Base-by-base conservation (phyloP, 2,797 vertebrate genomes). In the Sebastes ruberrimus region DNA sequence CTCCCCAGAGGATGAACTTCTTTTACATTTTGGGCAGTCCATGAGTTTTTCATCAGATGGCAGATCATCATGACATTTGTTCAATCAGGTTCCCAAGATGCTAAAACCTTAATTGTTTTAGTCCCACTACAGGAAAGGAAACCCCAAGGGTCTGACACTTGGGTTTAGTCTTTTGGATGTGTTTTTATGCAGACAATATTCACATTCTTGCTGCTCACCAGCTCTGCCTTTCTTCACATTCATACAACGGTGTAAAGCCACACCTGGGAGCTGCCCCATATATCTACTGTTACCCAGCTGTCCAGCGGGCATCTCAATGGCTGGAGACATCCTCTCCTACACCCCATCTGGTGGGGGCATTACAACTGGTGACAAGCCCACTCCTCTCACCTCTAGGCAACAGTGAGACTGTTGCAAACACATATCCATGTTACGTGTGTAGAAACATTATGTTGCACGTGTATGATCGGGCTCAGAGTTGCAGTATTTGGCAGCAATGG, bases 321-420 rank as follows among this genome's bases (percentile, higher is more conserved):
- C 23, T 20, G n/a, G 20, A 61, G 27, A 25, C n/a, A 14, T 62
- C 33, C 13, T 42, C 23, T 59, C 18, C 33, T 61, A 63, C 52
- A 68, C 30, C 46, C 10, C 66, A 78, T 22, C 13, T 78, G 57
- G 66, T 64, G n/a, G 30, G 33, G 11, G 20, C 18, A 73, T 69
- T 23, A 57, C 57, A 76, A 30, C 57, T 77, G 72, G 42, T 76
- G 53, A 70, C 27, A 23, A 56, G 46, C 35, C 78, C 64, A n/a
- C n/a, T 60, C 27, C 46, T 65, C 56, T 82, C 73, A 77, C 72
- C 69, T 82, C 38, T 10, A 63, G 53, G 72, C 35, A 70, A 70
- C 52, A 30, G 10, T 22, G 27, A 30, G 7, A 35, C 25, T 6
- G 2, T 35, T 77, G 22, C 67, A 57, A 7, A 28, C 30, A 35